Percentiles rank a stretch among this genome's conserved stretches.
phyloP scores from a whole-genome alignment of 2,888 invertebrate species.

The Dinocampus coccinellae region DNA sequence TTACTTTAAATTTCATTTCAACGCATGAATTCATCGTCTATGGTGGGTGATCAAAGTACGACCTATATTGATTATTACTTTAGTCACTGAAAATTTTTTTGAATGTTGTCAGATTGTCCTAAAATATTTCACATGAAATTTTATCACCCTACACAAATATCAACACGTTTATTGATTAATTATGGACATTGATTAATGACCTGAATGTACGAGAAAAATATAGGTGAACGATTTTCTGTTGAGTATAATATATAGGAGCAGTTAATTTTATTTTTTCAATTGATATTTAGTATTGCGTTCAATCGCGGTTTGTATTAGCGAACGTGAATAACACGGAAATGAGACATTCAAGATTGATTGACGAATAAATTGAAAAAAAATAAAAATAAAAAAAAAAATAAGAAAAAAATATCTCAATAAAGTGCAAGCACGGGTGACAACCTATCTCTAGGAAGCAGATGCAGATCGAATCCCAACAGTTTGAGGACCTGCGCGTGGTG shows the following conservation, averaged over 20 bases:
- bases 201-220: neutral
- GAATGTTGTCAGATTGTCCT: neutral
- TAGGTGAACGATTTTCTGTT: neutral
- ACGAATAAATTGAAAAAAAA: neutral
- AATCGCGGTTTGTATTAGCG: neutral
- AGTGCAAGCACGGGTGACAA: slow-evolving; percentile 18
- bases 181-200: slow-evolving; percentile 23
- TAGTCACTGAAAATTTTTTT: neutral
- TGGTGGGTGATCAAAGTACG: slow-evolving; percentile 19
- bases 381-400: neutral
- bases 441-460: slow-evolving; percentile 32
- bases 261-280: neutral
- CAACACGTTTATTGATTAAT: slow-evolving; percentile 23
- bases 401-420: neutral
- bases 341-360: slow-evolving; percentile 25
- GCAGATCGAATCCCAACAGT: slow-evolving; percentile 37
- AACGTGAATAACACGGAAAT: neutral
- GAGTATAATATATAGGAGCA: neutral
- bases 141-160: neutral
- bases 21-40: slow-evolving; percentile 2
- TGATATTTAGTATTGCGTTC: neutral
- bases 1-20: neutral
- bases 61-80: slow-evolving; percentile 9
- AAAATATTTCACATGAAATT: slow-evolving; percentile 4
- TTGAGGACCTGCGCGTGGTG: slow-evolving; percentile 33